A percentile compares a stretch with the other conserved stretches of the same genome.
Evolutionary conservation across 2,888 invertebrate species (phyloP).

Genomic region (Andrena camellia): DNA sequence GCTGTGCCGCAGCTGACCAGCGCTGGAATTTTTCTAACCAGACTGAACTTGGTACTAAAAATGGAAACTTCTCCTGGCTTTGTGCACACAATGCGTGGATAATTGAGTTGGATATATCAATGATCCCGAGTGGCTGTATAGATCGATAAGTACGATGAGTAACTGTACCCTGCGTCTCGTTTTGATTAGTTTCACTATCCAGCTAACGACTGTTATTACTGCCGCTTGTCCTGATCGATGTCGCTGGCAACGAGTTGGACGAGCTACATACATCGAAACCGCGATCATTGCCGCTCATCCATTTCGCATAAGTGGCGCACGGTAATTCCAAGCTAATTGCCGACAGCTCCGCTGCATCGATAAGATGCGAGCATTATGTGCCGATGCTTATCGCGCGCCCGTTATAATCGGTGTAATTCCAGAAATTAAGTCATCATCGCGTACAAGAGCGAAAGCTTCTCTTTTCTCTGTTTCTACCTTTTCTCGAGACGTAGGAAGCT

Average conservation of each 20-base stretch:
- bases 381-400: constrained; percentile 37
- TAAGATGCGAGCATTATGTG: constrained; percentile 38
- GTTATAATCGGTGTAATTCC: constrained; percentile 42
- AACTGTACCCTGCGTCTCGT: constrained; percentile 36
- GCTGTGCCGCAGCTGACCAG: not conserved
- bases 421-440: constrained; percentile 54
- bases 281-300: constrained; percentile 28
- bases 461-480: not conserved
- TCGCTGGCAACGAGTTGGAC: constrained; percentile 23
- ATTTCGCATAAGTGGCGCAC: constrained; percentile 36
- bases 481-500: not conserved
- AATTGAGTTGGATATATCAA: constrained; percentile 20
- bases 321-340: constrained; percentile 54
- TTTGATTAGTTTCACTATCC: constrained; percentile 52
- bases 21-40: constrained; percentile 9
- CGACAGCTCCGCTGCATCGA: constrained; percentile 36
- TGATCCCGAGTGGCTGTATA: constrained; percentile 17
- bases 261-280: constrained; percentile 33
- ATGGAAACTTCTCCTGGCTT: constrained; percentile 6
- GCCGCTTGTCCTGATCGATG: constrained; percentile 42
- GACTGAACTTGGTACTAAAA: constrained; percentile 5
- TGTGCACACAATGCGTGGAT: constrained; percentile 23
- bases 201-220: constrained; percentile 52
- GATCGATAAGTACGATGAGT: constrained; percentile 37
- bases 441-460: constrained; percentile 5